Percentiles rank a stretch among this genome's conserved stretches.
Evolutionary conservation across 2,797 vertebrate genomes (phyloP).

Genomic region (Rhinophrynus dorsalis): DNA sequence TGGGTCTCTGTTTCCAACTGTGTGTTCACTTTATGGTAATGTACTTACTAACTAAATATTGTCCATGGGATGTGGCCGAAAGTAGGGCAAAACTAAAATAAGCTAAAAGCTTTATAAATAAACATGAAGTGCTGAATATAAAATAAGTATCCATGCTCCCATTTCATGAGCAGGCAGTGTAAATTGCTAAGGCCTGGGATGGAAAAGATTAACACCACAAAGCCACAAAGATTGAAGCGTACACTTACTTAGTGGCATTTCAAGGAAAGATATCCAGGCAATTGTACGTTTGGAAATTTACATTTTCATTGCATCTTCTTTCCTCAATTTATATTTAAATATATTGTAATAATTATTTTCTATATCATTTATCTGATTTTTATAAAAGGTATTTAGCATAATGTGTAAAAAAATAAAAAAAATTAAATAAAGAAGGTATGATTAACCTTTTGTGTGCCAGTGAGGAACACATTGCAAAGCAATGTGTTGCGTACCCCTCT

Average conservation of each 20-base stretch:
- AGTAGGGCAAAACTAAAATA: conserved; percentile 23
- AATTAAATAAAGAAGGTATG: too few relatives aligned
- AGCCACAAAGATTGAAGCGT: neutral
- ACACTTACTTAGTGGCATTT: neutral
- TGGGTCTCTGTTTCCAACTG: conserved; percentile 24
- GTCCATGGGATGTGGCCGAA: conserved; percentile 23
- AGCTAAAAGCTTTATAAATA: conserved; percentile 8
- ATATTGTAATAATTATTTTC: too few relatives aligned
- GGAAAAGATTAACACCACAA: neutral
- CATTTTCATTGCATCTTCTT: too few relatives aligned
- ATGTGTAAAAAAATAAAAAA: too few relatives aligned
- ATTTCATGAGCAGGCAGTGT: neutral
- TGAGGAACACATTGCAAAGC: too few relatives aligned
- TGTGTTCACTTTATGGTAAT: conserved; percentile 20
- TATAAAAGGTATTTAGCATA: too few relatives aligned
- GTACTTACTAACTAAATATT: conserved; percentile 33
- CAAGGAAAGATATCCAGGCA: too few relatives aligned
- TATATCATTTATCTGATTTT: too few relatives aligned
- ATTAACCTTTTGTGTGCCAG: too few relatives aligned
- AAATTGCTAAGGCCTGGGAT: neutral
- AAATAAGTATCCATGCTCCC: conserved; percentile 3
- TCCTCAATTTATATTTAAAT: too few relatives aligned
- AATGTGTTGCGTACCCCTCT: too few relatives aligned
- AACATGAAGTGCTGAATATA: conserved; percentile 32
- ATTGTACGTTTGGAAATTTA: too few relatives aligned